These are phyloP conservation scores for Periplaneta americana DNA, from an alignment of 1,140 invertebrate genomes.

Conservation along the genomic window DNA sequence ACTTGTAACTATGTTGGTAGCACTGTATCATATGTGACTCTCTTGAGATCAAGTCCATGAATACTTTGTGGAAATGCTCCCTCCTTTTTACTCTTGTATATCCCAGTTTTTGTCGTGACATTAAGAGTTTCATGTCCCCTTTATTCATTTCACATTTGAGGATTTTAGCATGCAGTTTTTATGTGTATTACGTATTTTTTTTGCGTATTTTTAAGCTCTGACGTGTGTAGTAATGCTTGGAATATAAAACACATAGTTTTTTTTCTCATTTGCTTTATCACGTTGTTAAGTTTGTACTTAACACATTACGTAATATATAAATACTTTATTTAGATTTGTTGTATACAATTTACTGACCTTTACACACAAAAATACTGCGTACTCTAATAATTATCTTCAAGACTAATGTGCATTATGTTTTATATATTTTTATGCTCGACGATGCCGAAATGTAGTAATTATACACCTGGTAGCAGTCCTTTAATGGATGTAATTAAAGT, in stretches of 20 bases:
- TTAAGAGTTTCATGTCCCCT: neutral
- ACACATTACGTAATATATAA: neutral
- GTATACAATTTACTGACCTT: too few species aligned
- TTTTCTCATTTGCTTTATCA: neutral
- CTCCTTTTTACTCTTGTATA: neutral
- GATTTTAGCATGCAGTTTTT: neutral
- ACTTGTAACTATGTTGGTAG: neutral
- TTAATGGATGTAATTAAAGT: too few species aligned
- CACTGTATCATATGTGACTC: neutral
- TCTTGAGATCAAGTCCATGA: neutral
- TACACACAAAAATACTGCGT: too few species aligned
- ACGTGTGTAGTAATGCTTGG: neutral
- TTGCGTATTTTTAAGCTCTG: neutral
- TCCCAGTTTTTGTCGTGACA: neutral
- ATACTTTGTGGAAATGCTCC: neutral
- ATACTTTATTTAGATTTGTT: too few species aligned
- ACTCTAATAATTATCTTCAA: too few species aligned
- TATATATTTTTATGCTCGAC: too few species aligned
- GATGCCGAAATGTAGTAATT: too few species aligned
- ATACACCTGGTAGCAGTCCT: too few species aligned
- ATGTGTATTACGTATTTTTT: neutral
- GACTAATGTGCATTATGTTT: too few species aligned
- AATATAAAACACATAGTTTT: neutral
- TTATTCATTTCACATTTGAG: neutral
- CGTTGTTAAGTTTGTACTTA: neutral